phyloP scores from a whole-genome alignment of 1,140 invertebrate genomes.

The Euwallacea similis region DNA sequence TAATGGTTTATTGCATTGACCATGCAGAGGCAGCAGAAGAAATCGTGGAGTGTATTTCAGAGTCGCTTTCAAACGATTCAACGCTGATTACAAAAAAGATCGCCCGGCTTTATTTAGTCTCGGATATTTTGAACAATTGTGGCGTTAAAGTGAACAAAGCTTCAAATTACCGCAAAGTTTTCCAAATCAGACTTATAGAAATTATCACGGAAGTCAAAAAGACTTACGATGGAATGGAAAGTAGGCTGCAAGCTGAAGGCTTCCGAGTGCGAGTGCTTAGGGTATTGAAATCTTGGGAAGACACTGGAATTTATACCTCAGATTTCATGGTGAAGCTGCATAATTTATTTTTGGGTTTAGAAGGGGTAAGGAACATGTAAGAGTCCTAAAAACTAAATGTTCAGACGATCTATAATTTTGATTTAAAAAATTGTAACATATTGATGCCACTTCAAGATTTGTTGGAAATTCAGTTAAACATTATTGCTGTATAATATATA shows the following conservation, averaged over 20 bases:
- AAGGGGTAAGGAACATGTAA: conserved; percentile 33
- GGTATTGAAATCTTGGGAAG: conserved; percentile 96
- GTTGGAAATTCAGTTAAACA: no score
- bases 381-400: no score
- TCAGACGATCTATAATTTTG: no score
- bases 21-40: conserved; percentile 97
- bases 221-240: conserved; percentile 79
- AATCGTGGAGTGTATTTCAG: conserved; percentile 88
- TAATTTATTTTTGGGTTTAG: conserved; percentile 74
- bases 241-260: conserved; percentile 91
- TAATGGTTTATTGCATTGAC: conserved; percentile 98
- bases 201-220: conserved; percentile 85
- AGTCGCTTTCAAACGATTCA: conserved; percentile 76
- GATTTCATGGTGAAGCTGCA: conserved; percentile 90
- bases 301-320: conserved; percentile 92
- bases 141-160: conserved; percentile 95
- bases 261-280: conserved; percentile 94
- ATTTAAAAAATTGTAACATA: no score
- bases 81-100: conserved; percentile 90
- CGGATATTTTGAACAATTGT: conserved; percentile 97
- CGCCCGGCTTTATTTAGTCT: conserved; percentile 91
- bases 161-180: conserved; percentile 92
- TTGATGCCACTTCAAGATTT: no score
- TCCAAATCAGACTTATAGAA: conserved; percentile 82
- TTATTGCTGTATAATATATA: no score